A percentile compares a stretch with the other conserved stretches of the same genome.
These are phyloP conservation scores for Tympanoctomys barrerae DNA, from an alignment of 2,797 vertebrate genomes.

Conservation along the genomic window DNA sequence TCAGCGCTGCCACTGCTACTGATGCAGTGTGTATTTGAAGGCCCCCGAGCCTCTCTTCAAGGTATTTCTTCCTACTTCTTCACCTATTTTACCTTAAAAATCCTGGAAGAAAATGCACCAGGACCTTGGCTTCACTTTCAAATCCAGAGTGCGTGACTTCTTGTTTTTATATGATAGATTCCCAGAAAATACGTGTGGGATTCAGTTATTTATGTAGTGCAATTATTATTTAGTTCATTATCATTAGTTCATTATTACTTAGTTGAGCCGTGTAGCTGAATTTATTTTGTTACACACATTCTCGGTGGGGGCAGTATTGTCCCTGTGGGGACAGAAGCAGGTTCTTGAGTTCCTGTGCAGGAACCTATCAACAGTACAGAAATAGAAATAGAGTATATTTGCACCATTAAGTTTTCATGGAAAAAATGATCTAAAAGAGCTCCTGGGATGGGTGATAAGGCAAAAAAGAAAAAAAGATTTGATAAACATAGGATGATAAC, in stretches of 20 bases:
- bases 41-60: not conserved
- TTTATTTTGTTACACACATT: not conserved
- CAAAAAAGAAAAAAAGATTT: not conserved
- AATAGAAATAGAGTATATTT: not conserved
- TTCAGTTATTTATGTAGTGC: not conserved
- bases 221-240: not conserved
- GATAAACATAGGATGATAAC: not conserved
- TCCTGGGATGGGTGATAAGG: not conserved
- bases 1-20: not conserved
- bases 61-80: not conserved
- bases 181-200: not conserved
- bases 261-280: not conserved
- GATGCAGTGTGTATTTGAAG: too few relatives aligned
- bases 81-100: not conserved
- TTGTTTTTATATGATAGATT: not conserved
- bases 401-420: not conserved
- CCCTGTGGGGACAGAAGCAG: not conserved
- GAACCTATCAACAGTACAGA: rapidly evolving
- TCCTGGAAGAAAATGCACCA: not conserved
- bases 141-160: not conserved
- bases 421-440: not conserved
- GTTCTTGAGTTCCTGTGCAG: not conserved
- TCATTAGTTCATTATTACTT: not conserved
- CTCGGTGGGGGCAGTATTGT: not conserved
- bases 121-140: not conserved